Evolutionary conservation across 2,888 invertebrate species (phyloP), one percentile per base, ranked within the genome.

Genomic region (Cataglyphis albicans): DNA sequence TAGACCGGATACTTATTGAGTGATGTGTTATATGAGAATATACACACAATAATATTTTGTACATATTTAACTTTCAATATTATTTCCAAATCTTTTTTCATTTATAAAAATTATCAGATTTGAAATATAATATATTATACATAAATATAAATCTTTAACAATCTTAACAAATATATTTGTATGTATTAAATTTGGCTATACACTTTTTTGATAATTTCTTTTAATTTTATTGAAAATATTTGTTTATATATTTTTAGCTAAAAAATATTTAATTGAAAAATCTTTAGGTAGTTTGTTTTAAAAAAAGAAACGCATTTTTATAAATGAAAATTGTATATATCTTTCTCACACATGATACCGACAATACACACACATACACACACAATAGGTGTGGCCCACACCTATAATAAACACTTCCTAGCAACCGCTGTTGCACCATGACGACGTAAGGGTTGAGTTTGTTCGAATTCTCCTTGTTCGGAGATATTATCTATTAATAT

Each of bases 331-430:
- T 68, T 68, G 21, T 44, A 44, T 29, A 38, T 38, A 38, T 38
- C 32, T 35, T 35, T 35, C 6, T 35, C 32, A 35, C 6, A 35
- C 32, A n/a, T 55, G 38, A 38, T 52, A 83, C 84, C 80, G 83
- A 72, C 41, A 44, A 15, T 3, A 44, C 15, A 44, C 4, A 15
- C 52, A 7, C 52, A 1, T n/a, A 7, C n/a, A 52, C n/a, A n/a
- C 7, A 52, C 83, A 86, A 82, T 88, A 88, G 87, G 88, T 86
- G 90, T 84, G 90, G 86, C 75, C 86, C 72, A 86, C 82, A 83
- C 75, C 32, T 75, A 84, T 63, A 82, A 83, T 89, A 93, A 92
- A 92, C 92, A 91, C 86, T 83, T 83, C 92, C 91, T 93, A 92
- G 92, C 92, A 93, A 93, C 92, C 87, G 85, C 75, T 87, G 81